phyloP scores from a whole-genome alignment of 2,888 invertebrate species.

The Acanthosepion esculentum region DNA sequence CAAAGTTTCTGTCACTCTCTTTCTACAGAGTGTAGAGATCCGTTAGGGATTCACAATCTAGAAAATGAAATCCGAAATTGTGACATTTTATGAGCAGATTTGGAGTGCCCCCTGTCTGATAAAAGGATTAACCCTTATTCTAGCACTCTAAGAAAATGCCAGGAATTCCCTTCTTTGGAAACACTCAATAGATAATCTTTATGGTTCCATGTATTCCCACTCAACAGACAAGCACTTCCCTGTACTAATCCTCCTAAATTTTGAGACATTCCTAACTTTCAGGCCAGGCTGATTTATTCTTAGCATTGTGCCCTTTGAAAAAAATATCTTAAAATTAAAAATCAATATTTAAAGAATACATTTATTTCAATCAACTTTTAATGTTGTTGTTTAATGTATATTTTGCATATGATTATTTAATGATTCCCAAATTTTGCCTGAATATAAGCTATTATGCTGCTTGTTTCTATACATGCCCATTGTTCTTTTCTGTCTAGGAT shows the following conservation, averaged over 20 bases:
- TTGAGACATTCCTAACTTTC: neutral
- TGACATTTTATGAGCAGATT: neutral
- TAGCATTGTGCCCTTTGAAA: neutral
- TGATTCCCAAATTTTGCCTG: no score
- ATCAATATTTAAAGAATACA: no score
- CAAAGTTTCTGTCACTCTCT: neutral
- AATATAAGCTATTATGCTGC: no score
- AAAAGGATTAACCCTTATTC: conserved; percentile 15
- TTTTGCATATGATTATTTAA: no score
- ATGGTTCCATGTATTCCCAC: neutral
- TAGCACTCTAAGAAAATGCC: neutral
- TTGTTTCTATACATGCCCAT: no score
- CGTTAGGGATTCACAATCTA: neutral
- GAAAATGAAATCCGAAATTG: neutral
- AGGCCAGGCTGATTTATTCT: neutral
- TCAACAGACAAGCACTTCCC: neutral
- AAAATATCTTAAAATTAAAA: neutral
- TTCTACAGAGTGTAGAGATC: neutral
- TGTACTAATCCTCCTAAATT: neutral
- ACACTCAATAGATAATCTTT: conserved; percentile 22
- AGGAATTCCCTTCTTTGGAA: neutral
- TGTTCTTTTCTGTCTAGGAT: no score
- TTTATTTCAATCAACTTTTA: no score
- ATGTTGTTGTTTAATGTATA: no score
- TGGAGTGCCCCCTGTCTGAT: neutral